These are phyloP conservation scores for Bergia puertoricense DNA, from an alignment of 92 coral and sea anemone genomes.

Conservation along the genomic window DNA sequence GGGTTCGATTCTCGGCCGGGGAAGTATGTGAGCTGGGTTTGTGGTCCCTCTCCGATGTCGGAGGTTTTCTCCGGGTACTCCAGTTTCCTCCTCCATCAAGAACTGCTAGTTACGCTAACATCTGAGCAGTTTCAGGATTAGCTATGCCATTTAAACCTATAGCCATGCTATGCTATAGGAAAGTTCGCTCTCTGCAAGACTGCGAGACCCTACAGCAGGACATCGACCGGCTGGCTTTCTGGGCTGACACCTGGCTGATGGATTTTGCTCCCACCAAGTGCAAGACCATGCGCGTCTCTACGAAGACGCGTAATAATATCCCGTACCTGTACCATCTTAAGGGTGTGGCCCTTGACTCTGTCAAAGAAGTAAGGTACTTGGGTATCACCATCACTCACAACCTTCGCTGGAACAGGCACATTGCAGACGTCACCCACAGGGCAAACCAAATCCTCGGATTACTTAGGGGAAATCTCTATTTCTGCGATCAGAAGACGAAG, in stretches of 20 bases:
- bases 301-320: constrained; percentile 9
- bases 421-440: constrained; percentile 25
- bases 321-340: constrained; percentile 10
- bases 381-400: constrained; percentile 13
- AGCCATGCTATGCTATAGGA: too few species aligned
- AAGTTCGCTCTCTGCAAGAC: not conserved
- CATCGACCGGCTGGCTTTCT: not conserved
- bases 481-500: not conserved
- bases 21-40: too few species aligned
- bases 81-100: too few species aligned
- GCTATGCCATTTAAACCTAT: too few species aligned
- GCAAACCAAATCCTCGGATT: constrained; percentile 30
- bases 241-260: too few species aligned
- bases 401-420: not conserved
- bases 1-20: too few species aligned
- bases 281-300: not conserved
- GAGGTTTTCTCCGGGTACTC: too few species aligned
- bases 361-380: not conserved
- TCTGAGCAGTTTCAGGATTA: too few species aligned
- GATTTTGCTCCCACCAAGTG: too few species aligned
- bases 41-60: too few species aligned
- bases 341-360: not conserved
- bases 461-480: not conserved
- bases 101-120: too few species aligned
- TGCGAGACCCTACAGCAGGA: too few species aligned